Percentiles rank a stretch among this genome's conserved stretches.
Conservation (phyloP, 2,113 vertebrate species). For the Rousettus leschenaultii region DNA sequence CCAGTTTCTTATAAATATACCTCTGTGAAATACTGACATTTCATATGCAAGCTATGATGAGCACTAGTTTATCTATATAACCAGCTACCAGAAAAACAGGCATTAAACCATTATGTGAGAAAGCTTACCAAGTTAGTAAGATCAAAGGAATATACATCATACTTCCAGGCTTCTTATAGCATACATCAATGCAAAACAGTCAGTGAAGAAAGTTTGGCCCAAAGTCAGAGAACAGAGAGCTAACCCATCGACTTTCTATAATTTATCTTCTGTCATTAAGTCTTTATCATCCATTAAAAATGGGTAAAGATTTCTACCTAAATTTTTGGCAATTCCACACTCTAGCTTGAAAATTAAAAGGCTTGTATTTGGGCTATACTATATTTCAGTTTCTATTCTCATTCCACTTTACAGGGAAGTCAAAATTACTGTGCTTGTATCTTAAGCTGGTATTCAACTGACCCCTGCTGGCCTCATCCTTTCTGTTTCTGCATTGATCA, state of each 20-base stretch:
- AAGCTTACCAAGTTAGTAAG: not conserved
- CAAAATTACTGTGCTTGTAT: not conserved
- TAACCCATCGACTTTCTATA: not conserved
- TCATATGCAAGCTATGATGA: constrained; percentile 14
- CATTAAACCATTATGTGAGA: not conserved
- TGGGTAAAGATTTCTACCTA: not conserved
- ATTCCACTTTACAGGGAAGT: not conserved
- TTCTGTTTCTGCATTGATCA: not conserved
- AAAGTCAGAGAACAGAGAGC: not conserved
- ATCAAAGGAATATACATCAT: not conserved
- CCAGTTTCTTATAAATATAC: not conserved
- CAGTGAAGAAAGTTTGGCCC: not conserved
- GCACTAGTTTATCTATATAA: not conserved
- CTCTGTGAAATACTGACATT: constrained; percentile 18
- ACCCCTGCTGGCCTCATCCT: constrained; percentile 57
- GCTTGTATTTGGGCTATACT: not conserved
- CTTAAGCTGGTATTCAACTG: constrained; percentile 46
- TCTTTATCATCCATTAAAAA: not conserved
- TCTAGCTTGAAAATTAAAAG: not conserved
- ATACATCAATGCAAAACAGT: not conserved
- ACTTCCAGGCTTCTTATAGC: not conserved
- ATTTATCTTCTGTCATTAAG: not conserved
- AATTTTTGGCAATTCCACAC: not conserved
- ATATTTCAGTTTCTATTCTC: constrained; percentile 13
- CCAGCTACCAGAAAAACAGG: not conserved